Percentiles rank a stretch among this genome's conserved stretches.
Conservation (phyloP, 2,113 vertebrate species). For the Rhabdornis inornatus region DNA sequence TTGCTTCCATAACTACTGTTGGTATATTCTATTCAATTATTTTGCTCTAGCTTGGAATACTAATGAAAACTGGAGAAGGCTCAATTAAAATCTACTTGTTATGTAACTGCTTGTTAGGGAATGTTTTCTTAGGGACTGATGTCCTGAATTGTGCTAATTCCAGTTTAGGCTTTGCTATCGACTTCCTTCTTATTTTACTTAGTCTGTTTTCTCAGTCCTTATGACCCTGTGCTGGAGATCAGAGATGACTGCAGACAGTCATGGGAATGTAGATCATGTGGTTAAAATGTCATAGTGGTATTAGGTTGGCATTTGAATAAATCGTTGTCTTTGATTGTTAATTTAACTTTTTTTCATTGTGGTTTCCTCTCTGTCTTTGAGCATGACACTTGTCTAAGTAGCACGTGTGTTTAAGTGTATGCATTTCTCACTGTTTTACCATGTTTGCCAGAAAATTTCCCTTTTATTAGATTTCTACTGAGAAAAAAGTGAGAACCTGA, state of each 20-base stretch:
- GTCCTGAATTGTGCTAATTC: neutral
- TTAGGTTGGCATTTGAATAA: neutral
- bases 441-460: neutral
- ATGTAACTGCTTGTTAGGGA: neutral
- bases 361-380: neutral
- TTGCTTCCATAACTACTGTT: neutral
- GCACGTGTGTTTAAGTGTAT: neutral
- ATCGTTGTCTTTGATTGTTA: neutral
- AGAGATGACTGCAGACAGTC: neutral
- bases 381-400: neutral
- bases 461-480: neutral
- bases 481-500: neutral
- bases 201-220: neutral
- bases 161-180: neutral
- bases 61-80: neutral
- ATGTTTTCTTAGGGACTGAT: neutral
- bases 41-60: neutral
- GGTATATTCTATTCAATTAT: neutral
- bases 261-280: neutral
- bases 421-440: neutral
- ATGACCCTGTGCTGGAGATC: neutral
- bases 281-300: neutral
- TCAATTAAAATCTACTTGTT: neutral
- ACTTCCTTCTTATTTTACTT: neutral
- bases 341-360: neutral